Base-by-base conservation (phyloP, 2,113 vertebrate genomes). In the Pycnonotus jocosus region DNA sequence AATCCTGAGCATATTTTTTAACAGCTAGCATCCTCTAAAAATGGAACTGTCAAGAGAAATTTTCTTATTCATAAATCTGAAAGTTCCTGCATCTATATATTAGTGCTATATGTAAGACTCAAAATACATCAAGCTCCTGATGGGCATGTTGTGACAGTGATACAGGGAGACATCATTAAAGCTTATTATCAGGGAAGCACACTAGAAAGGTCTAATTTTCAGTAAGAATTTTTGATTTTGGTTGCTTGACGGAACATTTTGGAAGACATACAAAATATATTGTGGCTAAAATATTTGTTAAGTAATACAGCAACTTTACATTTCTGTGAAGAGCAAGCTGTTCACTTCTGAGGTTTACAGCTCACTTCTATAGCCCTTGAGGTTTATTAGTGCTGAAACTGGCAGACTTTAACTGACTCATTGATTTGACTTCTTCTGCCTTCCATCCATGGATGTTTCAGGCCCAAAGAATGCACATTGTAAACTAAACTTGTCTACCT, bases 11-110 rank as follows among this genome's bases (percentile, higher is more conserved):
- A 88, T 82, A 74, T 82, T 82, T 89, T 93, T 68, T 50, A 95
- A 72, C 42, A 82, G 38, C 76, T 90, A 83, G 47, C 56, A 80
- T 70, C 47, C 44, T 88, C 94, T 80, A 83, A 87, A 93, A 95
- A 90, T 88, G 54, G 56, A 87, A 48, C 81, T 87, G 81, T 82
- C 84, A 94, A 94, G 78, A 79, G 81, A 91, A 73, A 92, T 85
- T 54, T 77, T 94, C 81, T 86, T 92, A 86, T 85, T 95, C 76
- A 89, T 68, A 86, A 83, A 94, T 83, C 85, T 62, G 60, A 62
- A 91, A 70, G 64, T 73, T 92, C 89, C 57, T 89, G 44, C 28
- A 51, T 88, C 58, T 86, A 56, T 90, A 24, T 88, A 86, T 92
- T 85, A 87, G 56, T 77, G 72, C 28, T 80, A 35, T 45, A 81